phyloP scores from a whole-genome alignment of 2,888 invertebrate species.

The Xanthorhoe designata region DNA sequence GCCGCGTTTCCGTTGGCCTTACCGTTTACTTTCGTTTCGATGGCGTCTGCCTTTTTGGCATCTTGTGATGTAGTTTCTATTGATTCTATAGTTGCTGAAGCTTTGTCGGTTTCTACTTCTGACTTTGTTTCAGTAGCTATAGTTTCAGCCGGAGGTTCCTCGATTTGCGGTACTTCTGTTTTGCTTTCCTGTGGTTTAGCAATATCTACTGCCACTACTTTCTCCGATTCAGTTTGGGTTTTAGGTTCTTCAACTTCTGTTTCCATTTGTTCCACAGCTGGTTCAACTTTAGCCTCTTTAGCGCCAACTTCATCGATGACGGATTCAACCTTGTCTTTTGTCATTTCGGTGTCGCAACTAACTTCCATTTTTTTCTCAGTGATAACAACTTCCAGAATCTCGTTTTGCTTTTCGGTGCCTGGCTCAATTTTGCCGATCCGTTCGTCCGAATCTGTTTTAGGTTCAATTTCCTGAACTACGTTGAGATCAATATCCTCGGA shows the following conservation, averaged over 20 bases:
- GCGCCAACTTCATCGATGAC: conserved; percentile 9
- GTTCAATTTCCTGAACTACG: conserved; percentile 53
- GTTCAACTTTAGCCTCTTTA: conserved; percentile 8
- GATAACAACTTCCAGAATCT: conserved; percentile 36
- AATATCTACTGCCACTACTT: conserved; percentile 36
- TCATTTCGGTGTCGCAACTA: conserved; percentile 41
- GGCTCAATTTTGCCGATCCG: conserved; percentile 18
- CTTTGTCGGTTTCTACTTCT: conserved; percentile 42
- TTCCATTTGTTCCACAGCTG: conserved; percentile 37
- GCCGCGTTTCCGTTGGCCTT: conserved; percentile 67
- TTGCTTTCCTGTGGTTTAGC: conserved; percentile 44
- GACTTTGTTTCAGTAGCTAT: conserved; percentile 40
- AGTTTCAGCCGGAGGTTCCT: conserved; percentile 25
- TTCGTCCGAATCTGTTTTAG: conserved; percentile 42
- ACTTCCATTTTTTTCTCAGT: conserved; percentile 45
- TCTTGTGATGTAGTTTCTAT: conserved; percentile 47
- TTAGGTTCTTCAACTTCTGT: conserved; percentile 24
- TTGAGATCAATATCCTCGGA: conserved; percentile 59
- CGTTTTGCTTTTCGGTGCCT: conserved; percentile 38
- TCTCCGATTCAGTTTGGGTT: conserved; percentile 23
- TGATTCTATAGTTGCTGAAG: conserved; percentile 27
- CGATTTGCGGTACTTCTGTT: conserved; percentile 34
- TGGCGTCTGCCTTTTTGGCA: conserved; percentile 51
- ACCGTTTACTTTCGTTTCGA: conserved; percentile 70
- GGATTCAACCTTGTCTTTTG: conserved; percentile 26